Evolutionary conservation across 2,888 invertebrate species (phyloP), one percentile per base, ranked within the genome.

Genomic region (Odontocerum albicorne): DNA sequence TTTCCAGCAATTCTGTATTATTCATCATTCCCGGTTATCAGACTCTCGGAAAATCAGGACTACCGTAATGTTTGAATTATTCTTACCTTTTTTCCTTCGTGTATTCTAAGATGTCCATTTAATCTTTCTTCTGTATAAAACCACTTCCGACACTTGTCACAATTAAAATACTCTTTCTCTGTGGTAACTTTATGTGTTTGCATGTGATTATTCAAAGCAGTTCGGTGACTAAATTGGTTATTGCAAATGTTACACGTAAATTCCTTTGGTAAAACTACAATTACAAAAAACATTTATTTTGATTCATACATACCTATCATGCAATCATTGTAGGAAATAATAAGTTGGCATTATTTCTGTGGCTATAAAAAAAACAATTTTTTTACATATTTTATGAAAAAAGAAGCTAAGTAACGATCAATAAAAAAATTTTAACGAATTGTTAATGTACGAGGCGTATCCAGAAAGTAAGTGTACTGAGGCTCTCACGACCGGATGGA

Each of bases 1-100:
- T n/a, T n/a, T n/a, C n/a, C n/a, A n/a, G n/a, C n/a, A n/a, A n/a
- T n/a, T n/a, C n/a, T n/a, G n/a, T n/a, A n/a, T n/a, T n/a, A n/a
- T n/a, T n/a, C n/a, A n/a, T n/a, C n/a, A n/a, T n/a, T n/a, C n/a
- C n/a, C n/a, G n/a, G n/a, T n/a, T n/a, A n/a, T n/a, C n/a, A n/a
- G n/a, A n/a, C n/a, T n/a, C n/a, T n/a, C n/a, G n/a, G n/a, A n/a
- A n/a, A n/a, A n/a, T n/a, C n/a, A n/a, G n/a, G n/a, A n/a, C n/a
- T n/a, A n/a, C n/a, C n/a, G n/a, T n/a, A n/a, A n/a, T n/a, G n/a
- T n/a, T n/a, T n/a, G n/a, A n/a, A n/a, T n/a, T 27, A 20, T 17
- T 31, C 2, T 38, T 27, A 57, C 57, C 57, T 57, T 57, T 21
- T 57, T 57, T 12, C 57, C 57, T 10, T 57, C 43, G 17, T 57